Base-by-base conservation (phyloP, 2,888 invertebrate species). In the Epinotia demarniana region DNA sequence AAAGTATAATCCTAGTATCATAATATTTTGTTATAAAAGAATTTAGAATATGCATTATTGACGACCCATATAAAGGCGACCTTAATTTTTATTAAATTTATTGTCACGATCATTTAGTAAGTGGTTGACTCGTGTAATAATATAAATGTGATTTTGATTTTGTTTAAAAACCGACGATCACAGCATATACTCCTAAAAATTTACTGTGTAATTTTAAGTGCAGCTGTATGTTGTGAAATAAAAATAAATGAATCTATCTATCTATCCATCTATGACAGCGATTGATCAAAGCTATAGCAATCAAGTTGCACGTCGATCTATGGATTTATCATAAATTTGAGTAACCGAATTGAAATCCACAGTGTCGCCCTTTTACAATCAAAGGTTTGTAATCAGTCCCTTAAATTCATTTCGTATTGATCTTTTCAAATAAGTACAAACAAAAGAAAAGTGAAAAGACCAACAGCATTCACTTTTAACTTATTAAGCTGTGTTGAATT, bases 391-490 rank as follows among this genome's bases (percentile, higher is more conserved):
- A 72, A 60, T 75, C 75, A 70, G 19, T 57, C 46, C 62, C 18
- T 27, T 33, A 55, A 73, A 70, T 74, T 74, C 55, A 63, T 69
- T 74, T 55, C 60, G 64, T 71, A 75, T 75, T 75, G 75, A 61
- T 75, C 64, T 75, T 71, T 71, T 23, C n/a, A 66, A 75, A 71
- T 66, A 64, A 66, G 60, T 75, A 27, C 63, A 69, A 74, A 74
- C 58, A 64, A 66, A 75, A 75, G 70, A 70, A 75, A 64, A 62
- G 49, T 72, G 46, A 43, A 62, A 75, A 75, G 75, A 72, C 75
- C 61, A 75, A 75, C 75, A 67, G 27, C 67, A n/a, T 72, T 55
- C 67, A 75, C 71, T 72, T 67, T 72, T 72, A 61, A 75, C 71
- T 75, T 72, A 71, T 71, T 66, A 67, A 67, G 43, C 46, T 72